phyloP scores from a whole-genome alignment of 2,888 invertebrate genomes.

The Artemia sinica region DNA sequence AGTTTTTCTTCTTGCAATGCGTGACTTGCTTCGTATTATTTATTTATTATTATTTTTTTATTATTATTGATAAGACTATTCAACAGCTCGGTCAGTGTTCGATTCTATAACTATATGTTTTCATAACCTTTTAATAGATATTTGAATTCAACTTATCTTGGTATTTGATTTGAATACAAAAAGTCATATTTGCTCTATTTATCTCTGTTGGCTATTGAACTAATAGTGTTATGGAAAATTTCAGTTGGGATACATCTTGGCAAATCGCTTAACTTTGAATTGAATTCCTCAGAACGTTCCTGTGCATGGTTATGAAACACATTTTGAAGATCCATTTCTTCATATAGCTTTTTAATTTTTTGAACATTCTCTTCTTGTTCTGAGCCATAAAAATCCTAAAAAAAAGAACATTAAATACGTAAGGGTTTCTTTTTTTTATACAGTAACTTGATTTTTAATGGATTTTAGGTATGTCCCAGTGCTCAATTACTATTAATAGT shows the following conservation, averaged over 20 bases:
- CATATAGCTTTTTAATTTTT: conserved; percentile 54
- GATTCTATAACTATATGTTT: too few species aligned
- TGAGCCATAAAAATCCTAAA: conserved; percentile 52
- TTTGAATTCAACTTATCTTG: too few species aligned
- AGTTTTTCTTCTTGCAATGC: too few species aligned
- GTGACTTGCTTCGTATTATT: too few species aligned
- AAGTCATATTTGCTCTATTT: conserved; percentile 32
- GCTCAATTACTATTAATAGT: too few species aligned
- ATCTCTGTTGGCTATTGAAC: conserved; percentile 58
- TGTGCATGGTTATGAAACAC: conserved; percentile 65
- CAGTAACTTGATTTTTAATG: too few species aligned
- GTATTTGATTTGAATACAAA: too few species aligned
- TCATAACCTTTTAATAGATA: too few species aligned
- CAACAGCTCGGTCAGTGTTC: too few species aligned
- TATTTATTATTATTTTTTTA: too few species aligned
- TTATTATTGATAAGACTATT: too few species aligned
- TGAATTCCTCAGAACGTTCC: conserved; percentile 59
- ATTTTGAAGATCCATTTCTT: conserved; percentile 53
- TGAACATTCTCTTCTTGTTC: conserved; percentile 46
- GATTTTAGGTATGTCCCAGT: too few species aligned
- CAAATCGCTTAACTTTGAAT: conserved; percentile 64
- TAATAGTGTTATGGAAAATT: conserved; percentile 60
- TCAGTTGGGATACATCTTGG: conserved; percentile 62
- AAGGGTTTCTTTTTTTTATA: background rate
- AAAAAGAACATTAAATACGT: conserved; percentile 21